Evolutionary conservation across 1,140 invertebrate genomes (phyloP).

Genomic region (Heliconius himera): DNA sequence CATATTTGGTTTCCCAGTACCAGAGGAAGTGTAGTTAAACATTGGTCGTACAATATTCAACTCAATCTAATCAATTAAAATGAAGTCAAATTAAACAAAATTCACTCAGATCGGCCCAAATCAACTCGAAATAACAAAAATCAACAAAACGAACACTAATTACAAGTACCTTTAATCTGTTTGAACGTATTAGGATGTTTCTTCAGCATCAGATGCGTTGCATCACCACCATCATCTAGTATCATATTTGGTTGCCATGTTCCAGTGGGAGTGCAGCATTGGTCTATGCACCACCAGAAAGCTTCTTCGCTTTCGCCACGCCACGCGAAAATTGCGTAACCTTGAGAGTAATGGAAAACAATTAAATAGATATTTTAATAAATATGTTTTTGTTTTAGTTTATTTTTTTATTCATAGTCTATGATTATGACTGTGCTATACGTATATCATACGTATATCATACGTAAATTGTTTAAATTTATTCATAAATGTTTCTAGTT

Average conservation of each 20-base stretch:
- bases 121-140: too few species aligned
- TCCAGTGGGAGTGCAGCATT: slow-evolving; percentile 92
- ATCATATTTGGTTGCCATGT: slow-evolving; percentile 99
- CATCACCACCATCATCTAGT: slow-evolving; percentile 98
- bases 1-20: slow-evolving; percentile 99
- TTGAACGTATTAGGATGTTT: slow-evolving; percentile 98
- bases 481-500: too few species aligned
- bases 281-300: slow-evolving; percentile 99
- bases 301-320: slow-evolving; percentile 97
- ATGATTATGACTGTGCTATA: too few species aligned
- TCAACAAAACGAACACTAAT: not conserved
- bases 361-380: not conserved
- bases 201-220: slow-evolving; percentile 98
- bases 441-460: too few species aligned
- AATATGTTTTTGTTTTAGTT: too few species aligned
- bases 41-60: slow-evolving; percentile 83
- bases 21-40: slow-evolving; percentile 91
- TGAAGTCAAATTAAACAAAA: not conserved
- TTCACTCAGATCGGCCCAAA: not conserved
- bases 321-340: slow-evolving; percentile 96
- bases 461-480: too few species aligned
- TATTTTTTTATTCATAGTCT: too few species aligned
- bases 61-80: not conserved
- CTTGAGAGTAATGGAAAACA: slow-evolving; percentile 36
- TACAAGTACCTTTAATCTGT: slow-evolving; percentile 91